Evolutionary conservation across 2,888 invertebrate species (phyloP).

Genomic region (Tipula helvola): DNA sequence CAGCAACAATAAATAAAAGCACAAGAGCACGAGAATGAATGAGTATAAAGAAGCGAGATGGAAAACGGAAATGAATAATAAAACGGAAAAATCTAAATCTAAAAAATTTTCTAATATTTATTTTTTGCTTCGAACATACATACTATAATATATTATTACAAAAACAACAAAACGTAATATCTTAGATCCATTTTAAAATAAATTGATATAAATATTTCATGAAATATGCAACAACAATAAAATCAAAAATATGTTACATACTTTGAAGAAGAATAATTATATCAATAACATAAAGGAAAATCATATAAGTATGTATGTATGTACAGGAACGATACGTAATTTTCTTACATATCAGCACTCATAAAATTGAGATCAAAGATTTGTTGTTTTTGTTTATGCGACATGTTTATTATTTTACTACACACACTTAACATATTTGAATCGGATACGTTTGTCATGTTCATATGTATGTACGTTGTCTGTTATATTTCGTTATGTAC

Average conservation of each 20-base stretch:
- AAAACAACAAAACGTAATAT: background rate
- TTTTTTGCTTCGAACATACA: background rate
- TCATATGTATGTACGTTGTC: background rate
- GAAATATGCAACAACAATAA: background rate
- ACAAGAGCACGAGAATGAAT: background rate
- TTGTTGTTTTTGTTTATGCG: background rate
- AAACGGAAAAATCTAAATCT: background rate
- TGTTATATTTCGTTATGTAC: background rate
- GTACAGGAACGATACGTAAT: background rate
- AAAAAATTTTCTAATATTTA: background rate
- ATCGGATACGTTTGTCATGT: background rate
- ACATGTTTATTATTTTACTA: background rate
- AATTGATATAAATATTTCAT: background rate
- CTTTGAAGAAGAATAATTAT: background rate
- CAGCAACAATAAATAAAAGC: no score
- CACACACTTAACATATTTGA: background rate
- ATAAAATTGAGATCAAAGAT: background rate
- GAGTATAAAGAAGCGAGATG: background rate
- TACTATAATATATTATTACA: background rate
- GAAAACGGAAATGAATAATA: background rate
- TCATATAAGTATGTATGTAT: background rate
- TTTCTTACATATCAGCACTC: background rate
- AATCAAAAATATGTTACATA: background rate
- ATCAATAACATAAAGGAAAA: background rate
- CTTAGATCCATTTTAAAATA: background rate